Base-by-base conservation (phyloP, 2,888 invertebrate genomes). In the Cotesia congregata region DNA sequence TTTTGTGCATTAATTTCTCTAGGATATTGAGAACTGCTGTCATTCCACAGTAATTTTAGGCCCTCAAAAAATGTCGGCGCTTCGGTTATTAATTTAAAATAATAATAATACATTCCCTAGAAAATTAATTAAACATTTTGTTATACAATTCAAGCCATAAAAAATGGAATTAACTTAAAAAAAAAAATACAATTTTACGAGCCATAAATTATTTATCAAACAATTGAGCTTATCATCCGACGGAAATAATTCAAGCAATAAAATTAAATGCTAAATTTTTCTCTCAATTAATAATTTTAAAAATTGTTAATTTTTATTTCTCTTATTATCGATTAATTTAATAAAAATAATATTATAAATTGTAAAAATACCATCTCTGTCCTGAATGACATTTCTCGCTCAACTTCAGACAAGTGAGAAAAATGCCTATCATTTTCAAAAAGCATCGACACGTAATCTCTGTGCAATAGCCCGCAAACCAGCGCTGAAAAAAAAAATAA, bases 381-480 rank as follows among this genome's bases (percentile, higher is more conserved):
- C 1, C 95, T 91, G 74, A 97, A 93, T 5, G 95, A 93, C 92
- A 97, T 94, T 90, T 97, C 97, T 67, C 97, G 90, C 85, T 97
- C 97, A 85, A 95, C 88, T 67, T 94, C 94, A 0, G 96, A 95
- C 70, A 97, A 90, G 86, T 95, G 94, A 0, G 95, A 94, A 90
- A 97, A 97, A 89, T 96, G 95, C 6, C 94, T 91, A 87, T 95
- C 94, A 87, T 94, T 95, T 90, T 97, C 97, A 88, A 96, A 97
- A 82, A 97, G 91, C 3, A 90, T 90, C 0, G 93, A 91, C 0
- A 95, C 93, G 90, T 95, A 95, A 84, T 91, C 91, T 82, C 92
- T 92, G 86, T 94, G 94, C 7, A 93, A 83, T 79, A 91, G 90
- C 64, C 93, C 93, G 62, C 92, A 88, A 12, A 89, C 86, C n/a